Evolutionary conservation across 2,113 vertebrate species (phyloP).

Genomic region (Amphiprion percula): DNA sequence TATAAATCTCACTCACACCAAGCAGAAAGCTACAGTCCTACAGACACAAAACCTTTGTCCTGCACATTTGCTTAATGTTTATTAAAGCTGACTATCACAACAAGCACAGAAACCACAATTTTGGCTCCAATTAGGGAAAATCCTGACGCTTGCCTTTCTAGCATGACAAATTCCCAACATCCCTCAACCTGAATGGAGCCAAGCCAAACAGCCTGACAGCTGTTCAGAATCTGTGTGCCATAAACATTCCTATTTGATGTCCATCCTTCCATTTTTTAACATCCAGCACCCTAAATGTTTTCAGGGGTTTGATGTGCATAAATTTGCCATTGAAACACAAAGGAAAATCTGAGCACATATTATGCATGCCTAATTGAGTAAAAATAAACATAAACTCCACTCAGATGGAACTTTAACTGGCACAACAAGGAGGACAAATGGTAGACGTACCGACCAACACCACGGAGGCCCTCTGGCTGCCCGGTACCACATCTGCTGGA

Average conservation of each 20-base stretch:
- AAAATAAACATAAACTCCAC: slow-evolving; percentile 33
- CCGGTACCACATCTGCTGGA: slow-evolving; percentile 86
- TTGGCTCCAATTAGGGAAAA: slow-evolving; percentile 27
- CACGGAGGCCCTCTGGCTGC: slow-evolving; percentile 87
- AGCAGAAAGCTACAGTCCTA: neutral
- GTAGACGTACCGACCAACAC: slow-evolving; percentile 86
- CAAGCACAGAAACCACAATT: slow-evolving; percentile 18
- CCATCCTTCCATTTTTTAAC: slow-evolving; percentile 27
- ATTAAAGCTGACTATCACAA: slow-evolving; percentile 30
- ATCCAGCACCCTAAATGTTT: slow-evolving; percentile 6
- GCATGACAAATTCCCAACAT: slow-evolving; percentile 36
- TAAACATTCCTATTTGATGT: slow-evolving; percentile 54
- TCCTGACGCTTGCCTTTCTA: neutral
- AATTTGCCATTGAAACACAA: slow-evolving; percentile 17
- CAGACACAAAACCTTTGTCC: neutral
- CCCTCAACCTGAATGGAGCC: slow-evolving; percentile 32
- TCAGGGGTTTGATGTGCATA: neutral
- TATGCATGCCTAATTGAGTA: slow-evolving; percentile 16
- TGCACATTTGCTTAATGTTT: slow-evolving; percentile 3
- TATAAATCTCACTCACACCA: neutral
- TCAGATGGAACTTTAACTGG: slow-evolving; percentile 31
- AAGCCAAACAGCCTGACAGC: slow-evolving; percentile 45
- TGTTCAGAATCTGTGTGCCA: slow-evolving; percentile 45
- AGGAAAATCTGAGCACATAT: slow-evolving; percentile 24
- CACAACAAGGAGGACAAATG: slow-evolving; percentile 23